Evolutionary conservation across 2,888 invertebrate species (phyloP), one percentile per base, ranked within the genome.

Genomic region (Eudemis profundana): DNA sequence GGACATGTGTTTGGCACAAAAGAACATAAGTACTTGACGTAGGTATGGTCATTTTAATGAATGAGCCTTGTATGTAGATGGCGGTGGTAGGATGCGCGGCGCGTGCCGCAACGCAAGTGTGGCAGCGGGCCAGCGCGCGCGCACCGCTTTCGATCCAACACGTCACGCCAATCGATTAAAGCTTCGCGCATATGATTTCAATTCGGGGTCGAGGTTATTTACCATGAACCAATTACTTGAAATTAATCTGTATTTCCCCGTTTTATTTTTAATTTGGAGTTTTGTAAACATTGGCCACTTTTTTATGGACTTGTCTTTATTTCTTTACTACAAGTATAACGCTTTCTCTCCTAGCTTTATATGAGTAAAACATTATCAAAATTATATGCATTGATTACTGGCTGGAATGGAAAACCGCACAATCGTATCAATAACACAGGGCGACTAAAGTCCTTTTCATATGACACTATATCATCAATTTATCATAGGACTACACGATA

Each of bases 61-160:
- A 27, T 42, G 50, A 60, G 23, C 38, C 38, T 60, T 27, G 60
- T 60, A 40, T 59, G 46, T 21, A 40, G 27, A 64, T 53, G 23
- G 19, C 50, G 33, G 54, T 17, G 66, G 64, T 72, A 60, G 70
- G 70, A 74, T 76, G 72, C 68, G 68, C 68, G 57, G 69, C 70
- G 69, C 72, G 73, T 72, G 53, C 67, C 42, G 36, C 54, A 54
- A 54, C 61, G 57, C 67, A 76, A 76, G 73, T 75, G 70, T 74
- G 75, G 72, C 75, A 77, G 70, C 76, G 61, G 73, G 74, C 69
- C 73, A 72, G 27, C 50, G 56, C 21, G 53, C 33, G 46, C 61
- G 61, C 54, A 50, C 49, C 62, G 27, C 53, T 59, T 47, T 59
- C 57, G 38, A 47, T 59, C 19, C 33, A 23, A 56, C 54, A 49